Base-by-base conservation (phyloP, 2,113 vertebrate genomes). In the Menidia beryllina region DNA sequence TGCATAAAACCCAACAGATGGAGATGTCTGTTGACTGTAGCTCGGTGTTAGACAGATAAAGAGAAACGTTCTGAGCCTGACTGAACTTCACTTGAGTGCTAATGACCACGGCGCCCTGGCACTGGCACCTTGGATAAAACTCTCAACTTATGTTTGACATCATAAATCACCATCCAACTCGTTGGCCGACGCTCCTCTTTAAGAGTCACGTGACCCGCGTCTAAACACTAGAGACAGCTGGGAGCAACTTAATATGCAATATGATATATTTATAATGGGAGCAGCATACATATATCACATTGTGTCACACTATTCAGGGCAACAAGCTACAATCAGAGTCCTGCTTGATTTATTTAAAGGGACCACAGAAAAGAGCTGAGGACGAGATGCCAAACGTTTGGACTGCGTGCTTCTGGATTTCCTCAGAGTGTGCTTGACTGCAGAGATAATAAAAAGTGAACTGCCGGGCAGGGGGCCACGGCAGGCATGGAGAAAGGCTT, bases 401-500 rank as follows among this genome's bases (percentile, higher is more conserved):
- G 68, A 73, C 71, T 34, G 25, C 53, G 24, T 15, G 69, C 61
- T 85, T 30, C 71, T 83, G 50, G 77, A 80, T 77, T 82, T 85
- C 67, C 64, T 86, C 61, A 67, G 13, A 65, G 65, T 57, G 47
- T 5, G 15, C 76, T 75, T 70, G 69, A 81, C 72, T 82, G 62
- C 10, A 26, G 59, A 75, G 63, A 86, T 90, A 83, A 89, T 91
- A 90, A 79, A 65, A 90, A 88, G 72, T 79, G 84, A 92, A 81
- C 65, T 66, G 49, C 61, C 70, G 72, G 72, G 69, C 69, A 61
- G 65, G 5, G 63, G 77, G 71, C 75, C 77, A 67, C 49, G 56
- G 58, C 79, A 70, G 72, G 61, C 86, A 65, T 43, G 39, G 58
- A 72, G 81, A 53, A 50, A 49, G 63, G 52, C 75, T 65, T 68